phyloP scores from a whole-genome alignment of 2,797 vertebrate genomes.

The Florisuga fusca region DNA sequence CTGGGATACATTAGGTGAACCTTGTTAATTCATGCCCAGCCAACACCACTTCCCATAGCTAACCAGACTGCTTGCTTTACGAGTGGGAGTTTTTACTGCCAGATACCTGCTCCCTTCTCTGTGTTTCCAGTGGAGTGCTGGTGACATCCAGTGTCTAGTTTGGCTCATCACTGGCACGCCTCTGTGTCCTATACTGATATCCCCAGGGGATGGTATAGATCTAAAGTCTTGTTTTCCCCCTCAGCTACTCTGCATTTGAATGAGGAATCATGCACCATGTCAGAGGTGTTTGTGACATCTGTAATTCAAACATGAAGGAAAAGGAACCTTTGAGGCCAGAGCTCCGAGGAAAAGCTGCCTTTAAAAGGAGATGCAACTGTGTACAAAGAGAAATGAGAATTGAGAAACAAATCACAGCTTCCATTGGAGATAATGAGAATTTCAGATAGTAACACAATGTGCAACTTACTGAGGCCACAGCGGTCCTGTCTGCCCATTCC shows the following conservation, averaged over 20 bases:
- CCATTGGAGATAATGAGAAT: conserved; percentile 44
- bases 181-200: not conserved
- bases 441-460: not conserved
- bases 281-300: conserved; percentile 39
- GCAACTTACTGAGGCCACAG: not conserved
- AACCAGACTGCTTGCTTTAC: conserved; percentile 28
- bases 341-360: conserved; percentile 40
- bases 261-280: conserved; percentile 33
- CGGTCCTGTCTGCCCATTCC: not conserved
- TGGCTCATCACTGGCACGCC: not conserved
- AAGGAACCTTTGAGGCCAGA: conserved; percentile 53
- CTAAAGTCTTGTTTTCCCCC: conserved; percentile 30
- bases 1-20: not conserved
- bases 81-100: conserved; percentile 54
- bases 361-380: conserved; percentile 40
- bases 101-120: conserved; percentile 34
- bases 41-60: not conserved
- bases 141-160: conserved; percentile 62
- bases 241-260: conserved; percentile 58
- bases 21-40: not conserved
- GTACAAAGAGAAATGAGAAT: conserved; percentile 44
- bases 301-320: conserved; percentile 48
- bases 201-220: conserved; percentile 33
- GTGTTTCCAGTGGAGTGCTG: conserved; percentile 48
- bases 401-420: conserved; percentile 54